A percentile compares a stretch with the other conserved stretches of the same genome.
phyloP scores from a whole-genome alignment of 2,113 vertebrate species.

The Felis catus region F.catus_Fca126_mat1.0 CM031423.1:50385001-50385500 shows the following conservation, averaged over 20 bases:
- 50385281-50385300: constrained; percentile 54
- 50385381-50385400: constrained; percentile 63
- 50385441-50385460: constrained; percentile 42
- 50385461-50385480: constrained; percentile 36
- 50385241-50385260: background rate
- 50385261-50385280: constrained; percentile 19
- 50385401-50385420: constrained; percentile 48
- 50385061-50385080: constrained; percentile 22
- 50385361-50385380: constrained; percentile 61
- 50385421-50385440: background rate
- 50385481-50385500: background rate
- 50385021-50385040: constrained; percentile 48
- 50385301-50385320: constrained; percentile 61
- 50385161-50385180: background rate
- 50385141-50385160: background rate
- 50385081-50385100: background rate
- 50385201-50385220: constrained; percentile 46
- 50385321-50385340: constrained; percentile 65
- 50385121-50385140: background rate
- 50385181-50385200: background rate
- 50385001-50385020: background rate
- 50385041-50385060: constrained; percentile 44
- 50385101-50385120: background rate
- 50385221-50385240: constrained; percentile 13
- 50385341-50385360: constrained; percentile 62